Conservation (phyloP, 2,113 vertebrate species). For the Climacteris rufus region DNA sequence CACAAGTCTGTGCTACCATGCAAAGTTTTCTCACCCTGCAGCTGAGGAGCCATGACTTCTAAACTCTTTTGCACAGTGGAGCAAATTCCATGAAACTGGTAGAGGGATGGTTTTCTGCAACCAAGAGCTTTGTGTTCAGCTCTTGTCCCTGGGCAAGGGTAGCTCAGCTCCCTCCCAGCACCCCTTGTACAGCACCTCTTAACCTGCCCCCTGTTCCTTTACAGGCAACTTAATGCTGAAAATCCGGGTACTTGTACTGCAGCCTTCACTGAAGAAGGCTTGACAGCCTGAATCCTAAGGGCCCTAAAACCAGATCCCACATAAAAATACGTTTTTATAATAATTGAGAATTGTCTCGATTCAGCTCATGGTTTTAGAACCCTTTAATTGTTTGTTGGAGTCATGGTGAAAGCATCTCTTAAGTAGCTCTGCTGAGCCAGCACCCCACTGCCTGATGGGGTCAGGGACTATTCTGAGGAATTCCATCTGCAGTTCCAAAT, state of each 20-base stretch:
- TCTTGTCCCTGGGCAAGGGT: background rate
- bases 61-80: background rate
- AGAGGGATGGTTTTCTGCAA: background rate
- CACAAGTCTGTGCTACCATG: background rate
- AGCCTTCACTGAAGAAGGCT: background rate
- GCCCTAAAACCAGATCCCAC: background rate
- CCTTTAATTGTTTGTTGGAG: background rate
- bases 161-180: background rate
- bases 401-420: background rate
- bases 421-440: background rate
- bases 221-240: background rate
- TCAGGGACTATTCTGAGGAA: background rate
- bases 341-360: background rate
- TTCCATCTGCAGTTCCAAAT: background rate
- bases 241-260: rapidly evolving
- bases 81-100: background rate
- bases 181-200: background rate
- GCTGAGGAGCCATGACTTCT: background rate
- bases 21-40: background rate
- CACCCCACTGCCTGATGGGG: background rate
- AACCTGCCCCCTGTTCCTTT: background rate
- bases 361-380: background rate
- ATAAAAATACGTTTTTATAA: background rate
- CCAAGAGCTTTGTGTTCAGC: background rate
- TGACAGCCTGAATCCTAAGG: background rate